Conservation (phyloP, 2,888 invertebrate species). For the Himalopsyche tibetana region DNA sequence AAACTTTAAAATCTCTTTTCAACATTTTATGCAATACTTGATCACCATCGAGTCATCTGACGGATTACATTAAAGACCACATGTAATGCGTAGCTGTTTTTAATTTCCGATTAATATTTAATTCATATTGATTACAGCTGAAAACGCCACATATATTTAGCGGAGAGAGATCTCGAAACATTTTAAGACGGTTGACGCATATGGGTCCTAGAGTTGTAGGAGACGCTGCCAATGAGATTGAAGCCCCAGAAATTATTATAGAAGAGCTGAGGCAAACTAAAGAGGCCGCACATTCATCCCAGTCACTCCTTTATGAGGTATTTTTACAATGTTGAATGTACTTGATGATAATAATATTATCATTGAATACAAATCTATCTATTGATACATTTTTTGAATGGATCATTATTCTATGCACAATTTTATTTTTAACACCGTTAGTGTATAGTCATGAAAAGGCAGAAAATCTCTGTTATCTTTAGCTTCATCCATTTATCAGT, state of each 20-base stretch:
- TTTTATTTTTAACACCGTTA: not conserved
- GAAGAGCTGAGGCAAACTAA: slow-evolving; percentile 57
- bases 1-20: too few relatives aligned
- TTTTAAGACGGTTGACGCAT: slow-evolving; percentile 65
- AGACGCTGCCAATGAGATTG: slow-evolving; percentile 67
- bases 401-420: too few relatives aligned
- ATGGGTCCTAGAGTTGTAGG: slow-evolving; percentile 68
- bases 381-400: too few relatives aligned
- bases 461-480: too few relatives aligned
- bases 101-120: too few relatives aligned
- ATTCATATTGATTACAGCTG: not conserved
- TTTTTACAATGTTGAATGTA: too few relatives aligned
- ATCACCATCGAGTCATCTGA: too few relatives aligned
- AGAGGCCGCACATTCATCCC: slow-evolving; percentile 61
- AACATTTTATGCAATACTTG: too few relatives aligned
- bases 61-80: too few relatives aligned
- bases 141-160: slow-evolving; percentile 64
- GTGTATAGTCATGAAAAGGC: not conserved
- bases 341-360: not conserved
- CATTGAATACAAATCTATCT: too few relatives aligned
- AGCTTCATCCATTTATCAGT: too few relatives aligned
- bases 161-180: slow-evolving; percentile 66
- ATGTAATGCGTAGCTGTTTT: too few relatives aligned
- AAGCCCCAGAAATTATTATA: slow-evolving; percentile 70
- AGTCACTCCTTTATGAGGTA: slow-evolving; percentile 59